These are phyloP conservation scores for Dendrolimus punctatus DNA, from an alignment of 1,140 invertebrate genomes.

Conservation along the genomic window DNA sequence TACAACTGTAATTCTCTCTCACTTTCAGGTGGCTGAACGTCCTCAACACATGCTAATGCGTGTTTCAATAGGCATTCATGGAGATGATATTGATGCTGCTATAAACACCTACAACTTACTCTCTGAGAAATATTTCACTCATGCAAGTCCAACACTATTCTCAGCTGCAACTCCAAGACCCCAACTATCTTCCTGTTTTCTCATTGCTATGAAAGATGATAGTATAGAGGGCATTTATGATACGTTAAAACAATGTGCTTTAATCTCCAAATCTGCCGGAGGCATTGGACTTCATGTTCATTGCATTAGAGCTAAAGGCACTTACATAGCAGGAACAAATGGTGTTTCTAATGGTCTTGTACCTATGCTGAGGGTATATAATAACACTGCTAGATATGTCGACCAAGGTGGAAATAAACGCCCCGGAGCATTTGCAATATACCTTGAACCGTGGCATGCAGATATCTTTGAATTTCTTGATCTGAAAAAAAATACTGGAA, in stretches of 20 bases:
- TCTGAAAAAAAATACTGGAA: conserved; percentile 95
- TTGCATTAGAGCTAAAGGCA: conserved; percentile 94
- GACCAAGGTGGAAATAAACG: conserved; percentile 99
- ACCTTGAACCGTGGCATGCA: conserved; percentile 99
- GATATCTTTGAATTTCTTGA: conserved; percentile 98
- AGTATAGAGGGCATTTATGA: conserved; percentile 99
- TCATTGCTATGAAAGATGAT: conserved; percentile 96
- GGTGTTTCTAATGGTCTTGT: conserved; percentile 97
- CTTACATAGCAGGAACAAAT: conserved; percentile 95
- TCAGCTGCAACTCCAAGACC: conserved; percentile 93
- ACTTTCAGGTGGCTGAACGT: conserved; percentile 86
- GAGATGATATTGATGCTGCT: conserved; percentile 91
- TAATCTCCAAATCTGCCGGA: conserved; percentile 97
- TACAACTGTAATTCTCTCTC: too few relatives aligned
- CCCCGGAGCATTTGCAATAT: conserved; percentile 99
- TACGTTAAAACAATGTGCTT: conserved; percentile 93
- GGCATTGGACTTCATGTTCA: conserved; percentile 98
- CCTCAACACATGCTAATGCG: conserved; percentile 99
- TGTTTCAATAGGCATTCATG: conserved; percentile 97
- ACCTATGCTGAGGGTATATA: conserved; percentile 97
- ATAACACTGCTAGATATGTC: conserved; percentile 97
- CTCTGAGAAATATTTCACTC: conserved; percentile 97
- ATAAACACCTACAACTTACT: conserved; percentile 98
- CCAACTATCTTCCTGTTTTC: conserved; percentile 96
- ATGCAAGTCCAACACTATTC: conserved; percentile 98